These are phyloP conservation scores for Solenopsis fugax DNA, from an alignment of 1,140 invertebrate species.

Conservation along the genomic window DNA sequence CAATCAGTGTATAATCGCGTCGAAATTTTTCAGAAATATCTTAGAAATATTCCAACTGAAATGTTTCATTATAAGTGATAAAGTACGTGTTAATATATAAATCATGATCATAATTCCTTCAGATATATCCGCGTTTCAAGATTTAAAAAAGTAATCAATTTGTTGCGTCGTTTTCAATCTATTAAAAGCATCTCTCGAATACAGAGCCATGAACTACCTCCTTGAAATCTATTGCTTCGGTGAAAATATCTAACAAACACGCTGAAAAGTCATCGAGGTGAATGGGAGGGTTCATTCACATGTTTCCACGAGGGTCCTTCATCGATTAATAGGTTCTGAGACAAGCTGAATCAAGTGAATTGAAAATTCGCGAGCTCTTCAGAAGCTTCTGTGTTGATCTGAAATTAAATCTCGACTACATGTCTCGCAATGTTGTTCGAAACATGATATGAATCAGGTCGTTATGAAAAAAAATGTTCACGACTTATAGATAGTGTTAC, in stretches of 20 bases:
- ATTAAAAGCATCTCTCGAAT: neutral
- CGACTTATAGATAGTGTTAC: neutral
- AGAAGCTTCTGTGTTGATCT: neutral
- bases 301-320: constrained; percentile 31
- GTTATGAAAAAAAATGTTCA: neutral
- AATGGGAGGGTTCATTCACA: constrained; percentile 27
- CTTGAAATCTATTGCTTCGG: neutral
- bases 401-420: neutral
- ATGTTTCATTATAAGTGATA: no score
- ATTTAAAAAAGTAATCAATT: constrained; percentile 9
- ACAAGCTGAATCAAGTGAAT: neutral
- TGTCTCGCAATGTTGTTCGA: neutral
- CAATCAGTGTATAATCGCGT: no score
- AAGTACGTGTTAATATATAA: neutral
- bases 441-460: neutral
- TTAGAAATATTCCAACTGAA: no score
- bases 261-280: constrained; percentile 27
- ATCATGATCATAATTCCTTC: neutral
- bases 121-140: neutral
- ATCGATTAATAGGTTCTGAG: constrained; percentile 21
- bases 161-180: neutral
- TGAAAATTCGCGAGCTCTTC: constrained; percentile 29
- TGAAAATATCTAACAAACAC: constrained; percentile 35
- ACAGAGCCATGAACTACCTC: neutral
- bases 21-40: no score